A percentile compares a stretch with the other conserved stretches of the same genome.
Evolutionary conservation across 2,113 vertebrate species (phyloP).

Genomic region (Lepisosteus oculatus): DNA sequence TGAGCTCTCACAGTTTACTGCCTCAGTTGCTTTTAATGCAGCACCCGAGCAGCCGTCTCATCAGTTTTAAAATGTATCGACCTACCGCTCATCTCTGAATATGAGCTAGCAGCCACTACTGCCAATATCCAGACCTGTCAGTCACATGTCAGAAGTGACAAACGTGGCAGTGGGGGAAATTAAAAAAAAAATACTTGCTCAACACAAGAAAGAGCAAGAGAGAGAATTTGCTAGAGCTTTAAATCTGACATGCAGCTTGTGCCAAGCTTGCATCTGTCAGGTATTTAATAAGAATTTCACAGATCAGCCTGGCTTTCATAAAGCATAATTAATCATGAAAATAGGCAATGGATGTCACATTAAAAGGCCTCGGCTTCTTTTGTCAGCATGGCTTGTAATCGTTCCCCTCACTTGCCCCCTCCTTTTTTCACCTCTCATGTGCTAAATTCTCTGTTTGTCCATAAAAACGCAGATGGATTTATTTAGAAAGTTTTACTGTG

Average conservation of each 20-base stretch:
- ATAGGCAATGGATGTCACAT: conserved; percentile 24
- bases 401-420: not conserved
- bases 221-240: not conserved
- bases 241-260: conserved; percentile 6
- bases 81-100: too few species aligned
- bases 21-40: too few species aligned
- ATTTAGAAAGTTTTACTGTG: too few species aligned
- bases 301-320: conserved; percentile 30
- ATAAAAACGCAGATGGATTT: too few species aligned
- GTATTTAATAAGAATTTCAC: conserved; percentile 36
- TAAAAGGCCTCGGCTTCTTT: not conserved
- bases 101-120: not conserved
- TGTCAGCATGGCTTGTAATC: not conserved
- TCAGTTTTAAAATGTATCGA: too few species aligned
- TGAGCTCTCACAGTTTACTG: too few species aligned
- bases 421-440: not conserved
- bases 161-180: conserved; percentile 5
- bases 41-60: too few species aligned
- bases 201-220: not conserved
- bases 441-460: too few species aligned
- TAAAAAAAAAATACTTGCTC: conserved; percentile 12
- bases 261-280: conserved; percentile 21
- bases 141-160: conserved; percentile 17
- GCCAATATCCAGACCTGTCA: conserved; percentile 17
- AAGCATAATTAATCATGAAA: conserved; percentile 35